Evolutionary conservation across 2,888 invertebrate species (phyloP).

Genomic region (Oscheius myriophilus): DNA sequence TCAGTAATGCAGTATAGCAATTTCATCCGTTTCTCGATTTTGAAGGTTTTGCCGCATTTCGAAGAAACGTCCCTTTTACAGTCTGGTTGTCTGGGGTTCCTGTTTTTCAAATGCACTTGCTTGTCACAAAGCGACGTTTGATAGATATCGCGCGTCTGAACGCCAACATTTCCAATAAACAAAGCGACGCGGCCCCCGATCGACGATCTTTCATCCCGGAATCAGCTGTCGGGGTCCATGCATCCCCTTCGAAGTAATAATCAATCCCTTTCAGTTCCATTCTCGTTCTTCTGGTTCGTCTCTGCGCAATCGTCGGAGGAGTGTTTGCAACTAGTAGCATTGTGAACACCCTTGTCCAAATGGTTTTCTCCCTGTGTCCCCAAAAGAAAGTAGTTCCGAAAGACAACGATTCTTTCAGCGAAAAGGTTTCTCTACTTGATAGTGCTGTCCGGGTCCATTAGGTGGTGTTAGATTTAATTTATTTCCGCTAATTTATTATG

Average conservation of each 20-base stretch:
- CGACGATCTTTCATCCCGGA: neutral
- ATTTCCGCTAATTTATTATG: conserved; percentile 7
- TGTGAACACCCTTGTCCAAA: conserved; percentile 46
- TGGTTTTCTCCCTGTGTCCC: conserved; percentile 26
- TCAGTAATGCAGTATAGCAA: no score
- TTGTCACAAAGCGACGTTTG: no score
- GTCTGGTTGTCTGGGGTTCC: no score
- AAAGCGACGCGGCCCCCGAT: neutral
- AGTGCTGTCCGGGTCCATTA: conserved; percentile 44
- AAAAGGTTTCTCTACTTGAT: conserved; percentile 32
- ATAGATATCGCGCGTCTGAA: neutral
- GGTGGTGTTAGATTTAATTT: conserved; percentile 5
- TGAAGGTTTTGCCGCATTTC: no score
- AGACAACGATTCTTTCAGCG: conserved; percentile 7
- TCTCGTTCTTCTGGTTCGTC: conserved; percentile 82
- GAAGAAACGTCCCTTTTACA: no score
- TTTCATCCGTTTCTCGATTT: no score
- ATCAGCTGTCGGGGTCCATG: conserved; percentile 11
- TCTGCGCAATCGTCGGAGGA: conserved; percentile 91
- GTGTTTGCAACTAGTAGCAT: conserved; percentile 82
- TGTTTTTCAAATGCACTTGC: no score
- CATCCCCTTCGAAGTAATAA: neutral
- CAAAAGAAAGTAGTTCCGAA: neutral
- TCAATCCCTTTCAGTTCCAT: conserved; percentile 65
- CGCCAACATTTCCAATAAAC: neutral